Percentiles rank a stretch among this genome's conserved stretches.
Evolutionary conservation across 2,797 vertebrate genomes (phyloP).

Genomic region (Spondyliosoma cantharus): DNA sequence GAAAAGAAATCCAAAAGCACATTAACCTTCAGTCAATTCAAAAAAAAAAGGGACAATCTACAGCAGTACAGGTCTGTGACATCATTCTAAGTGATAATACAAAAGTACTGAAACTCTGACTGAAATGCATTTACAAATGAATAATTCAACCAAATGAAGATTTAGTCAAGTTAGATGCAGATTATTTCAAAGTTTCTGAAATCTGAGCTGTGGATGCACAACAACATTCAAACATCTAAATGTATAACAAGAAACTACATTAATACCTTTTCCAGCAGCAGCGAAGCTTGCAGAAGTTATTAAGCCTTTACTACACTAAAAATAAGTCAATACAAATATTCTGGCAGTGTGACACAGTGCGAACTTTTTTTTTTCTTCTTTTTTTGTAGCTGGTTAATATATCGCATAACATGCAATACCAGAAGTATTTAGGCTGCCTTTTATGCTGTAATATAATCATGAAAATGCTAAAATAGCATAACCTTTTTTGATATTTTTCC

Average conservation of each 20-base stretch:
- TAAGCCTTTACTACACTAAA: conserved; percentile 78
- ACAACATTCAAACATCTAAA: conserved; percentile 81
- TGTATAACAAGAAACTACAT: conserved; percentile 76
- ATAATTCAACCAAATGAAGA: conserved; percentile 49
- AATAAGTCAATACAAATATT: conserved; percentile 78
- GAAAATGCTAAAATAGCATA: conserved; percentile 77
- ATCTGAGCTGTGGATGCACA: conserved; percentile 75
- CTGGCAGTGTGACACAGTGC: conserved; percentile 83
- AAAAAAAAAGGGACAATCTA: conserved; percentile 53
- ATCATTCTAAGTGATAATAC: conserved; percentile 70
- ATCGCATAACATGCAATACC: conserved; percentile 81
- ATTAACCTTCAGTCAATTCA: conserved; percentile 45
- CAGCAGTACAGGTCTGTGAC: conserved; percentile 73
- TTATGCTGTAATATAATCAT: conserved; percentile 72
- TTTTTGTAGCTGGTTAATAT: conserved; percentile 80
- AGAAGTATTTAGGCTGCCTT: conserved; percentile 76
- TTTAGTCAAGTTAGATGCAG: conserved; percentile 59
- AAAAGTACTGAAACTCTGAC: conserved; percentile 67
- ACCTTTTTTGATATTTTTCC: conserved; percentile 69
- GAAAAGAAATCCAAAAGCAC: conserved; percentile 34
- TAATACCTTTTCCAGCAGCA: conserved; percentile 80
- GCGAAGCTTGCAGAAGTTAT: conserved; percentile 79
- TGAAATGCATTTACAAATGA: conserved; percentile 65
- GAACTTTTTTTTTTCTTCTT: conserved; percentile 53
- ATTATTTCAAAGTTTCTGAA: conserved; percentile 61